phyloP scores from a whole-genome alignment of 2,113 vertebrate species.

The Etheostoma cragini region DNA sequence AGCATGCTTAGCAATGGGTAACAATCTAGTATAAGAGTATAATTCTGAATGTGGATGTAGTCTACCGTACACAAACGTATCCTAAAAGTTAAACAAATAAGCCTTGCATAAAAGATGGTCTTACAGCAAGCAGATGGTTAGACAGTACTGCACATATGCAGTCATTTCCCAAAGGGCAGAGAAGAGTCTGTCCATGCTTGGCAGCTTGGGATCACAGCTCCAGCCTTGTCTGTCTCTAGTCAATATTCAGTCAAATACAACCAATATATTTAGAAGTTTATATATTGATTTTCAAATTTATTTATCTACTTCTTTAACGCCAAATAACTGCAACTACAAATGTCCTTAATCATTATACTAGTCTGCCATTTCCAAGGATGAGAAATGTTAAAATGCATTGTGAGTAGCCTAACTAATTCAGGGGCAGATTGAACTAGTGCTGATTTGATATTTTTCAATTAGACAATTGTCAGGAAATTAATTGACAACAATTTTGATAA shows the following conservation, averaged over 20 bases:
- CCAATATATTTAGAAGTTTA: not conserved
- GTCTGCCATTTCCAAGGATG: not conserved
- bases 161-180: constrained; percentile 44
- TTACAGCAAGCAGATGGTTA: constrained; percentile 48
- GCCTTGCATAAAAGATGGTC: constrained; percentile 16
- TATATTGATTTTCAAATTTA: too few species aligned
- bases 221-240: constrained; percentile 6
- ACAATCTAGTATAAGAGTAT: not conserved
- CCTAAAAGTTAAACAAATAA: constrained; percentile 36
- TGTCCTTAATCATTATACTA: not conserved
- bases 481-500: not conserved
- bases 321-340: not conserved
- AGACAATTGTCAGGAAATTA: not conserved
- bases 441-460: not conserved
- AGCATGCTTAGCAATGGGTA: not conserved
- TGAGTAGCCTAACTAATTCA: not conserved
- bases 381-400: not conserved
- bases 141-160: constrained; percentile 46
- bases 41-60: not conserved
- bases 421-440: not conserved
- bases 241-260: constrained; percentile 11
- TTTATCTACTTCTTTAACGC: not conserved
- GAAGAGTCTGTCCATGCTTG: constrained; percentile 31
- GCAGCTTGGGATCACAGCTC: constrained; percentile 38
- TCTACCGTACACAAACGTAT: constrained; percentile 7